Conservation (phyloP, 1,140 invertebrate genomes). For the Drosophila busckii region DNA sequence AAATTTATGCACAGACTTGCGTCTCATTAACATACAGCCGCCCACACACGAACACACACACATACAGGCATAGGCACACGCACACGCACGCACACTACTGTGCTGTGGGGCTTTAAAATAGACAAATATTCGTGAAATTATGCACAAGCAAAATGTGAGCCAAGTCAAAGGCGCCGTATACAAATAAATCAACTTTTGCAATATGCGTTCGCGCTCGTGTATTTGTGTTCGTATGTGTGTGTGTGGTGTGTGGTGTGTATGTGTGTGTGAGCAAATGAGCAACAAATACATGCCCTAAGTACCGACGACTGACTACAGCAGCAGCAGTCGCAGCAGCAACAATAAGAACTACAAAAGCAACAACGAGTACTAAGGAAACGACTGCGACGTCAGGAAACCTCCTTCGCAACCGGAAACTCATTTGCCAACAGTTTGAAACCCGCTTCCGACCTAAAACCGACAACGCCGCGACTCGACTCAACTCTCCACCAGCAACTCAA, state of each 20-base stretch:
- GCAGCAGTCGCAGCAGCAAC: background rate
- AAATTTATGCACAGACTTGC: constrained; percentile 4
- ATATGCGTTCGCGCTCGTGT: background rate
- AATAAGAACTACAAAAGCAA: too few species aligned
- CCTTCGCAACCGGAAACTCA: constrained; percentile 55
- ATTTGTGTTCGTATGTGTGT: constrained; percentile 1
- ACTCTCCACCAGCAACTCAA: too few species aligned
- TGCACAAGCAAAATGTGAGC: too few species aligned
- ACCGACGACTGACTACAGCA: background rate
- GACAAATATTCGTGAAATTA: too few species aligned
- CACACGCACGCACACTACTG: background rate
- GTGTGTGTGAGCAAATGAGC: constrained; percentile 4
- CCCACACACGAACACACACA: constrained; percentile 1
- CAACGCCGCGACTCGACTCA: too few species aligned
- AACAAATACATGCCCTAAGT: constrained; percentile 2
- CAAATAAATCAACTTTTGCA: too few species aligned
- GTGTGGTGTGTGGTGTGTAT: background rate
- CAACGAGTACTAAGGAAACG: background rate
- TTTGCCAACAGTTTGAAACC: constrained; percentile 62
- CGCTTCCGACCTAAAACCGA: constrained; percentile 48
- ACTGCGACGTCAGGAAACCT: constrained; percentile 34
- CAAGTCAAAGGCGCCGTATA: too few species aligned
- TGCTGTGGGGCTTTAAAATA: too few species aligned
- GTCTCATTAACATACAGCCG: constrained; percentile 1
- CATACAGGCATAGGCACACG: background rate